Percentiles rank a stretch among this genome's conserved stretches.
These are phyloP conservation scores for Muntiacus reevesi DNA, from an alignment of 2,113 vertebrate genomes.

Conservation along the genomic window DNA sequence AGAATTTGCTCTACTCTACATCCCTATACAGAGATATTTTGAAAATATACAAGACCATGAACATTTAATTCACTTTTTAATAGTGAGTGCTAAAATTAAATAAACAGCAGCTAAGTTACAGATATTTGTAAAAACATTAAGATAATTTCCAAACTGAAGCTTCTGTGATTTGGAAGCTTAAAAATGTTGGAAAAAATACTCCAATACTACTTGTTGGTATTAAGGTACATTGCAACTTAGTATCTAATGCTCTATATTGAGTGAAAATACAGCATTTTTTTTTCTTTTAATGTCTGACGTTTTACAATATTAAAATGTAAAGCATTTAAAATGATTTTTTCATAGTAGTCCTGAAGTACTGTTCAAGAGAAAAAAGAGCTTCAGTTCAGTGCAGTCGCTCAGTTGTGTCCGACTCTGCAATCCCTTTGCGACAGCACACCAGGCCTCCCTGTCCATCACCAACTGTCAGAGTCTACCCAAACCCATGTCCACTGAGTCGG, in stretches of 20 bases:
- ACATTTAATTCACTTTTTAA: background rate
- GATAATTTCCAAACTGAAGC: background rate
- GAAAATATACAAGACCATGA: background rate
- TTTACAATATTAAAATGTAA: background rate
- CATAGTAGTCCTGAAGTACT: background rate
- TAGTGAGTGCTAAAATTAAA: background rate
- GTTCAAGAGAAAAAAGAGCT: background rate
- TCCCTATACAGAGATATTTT: background rate
- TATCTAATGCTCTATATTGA: background rate
- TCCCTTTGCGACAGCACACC: background rate
- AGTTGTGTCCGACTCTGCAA: fast-evolving
- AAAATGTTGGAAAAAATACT: background rate
- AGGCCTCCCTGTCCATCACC: background rate
- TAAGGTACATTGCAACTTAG: background rate
- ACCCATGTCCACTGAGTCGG: background rate
- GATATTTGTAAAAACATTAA: background rate
- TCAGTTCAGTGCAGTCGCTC: background rate
- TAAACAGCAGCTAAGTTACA: background rate
- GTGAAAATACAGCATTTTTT: background rate
- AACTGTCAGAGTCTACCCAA: background rate
- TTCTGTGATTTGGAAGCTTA: background rate
- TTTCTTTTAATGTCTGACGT: background rate
- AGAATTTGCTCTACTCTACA: background rate
- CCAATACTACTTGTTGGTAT: background rate
- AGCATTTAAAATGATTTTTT: background rate